Evolutionary conservation across 92 coral and sea anemone genomes (phyloP).

Genomic region (Phenganax subtilis): DNA sequence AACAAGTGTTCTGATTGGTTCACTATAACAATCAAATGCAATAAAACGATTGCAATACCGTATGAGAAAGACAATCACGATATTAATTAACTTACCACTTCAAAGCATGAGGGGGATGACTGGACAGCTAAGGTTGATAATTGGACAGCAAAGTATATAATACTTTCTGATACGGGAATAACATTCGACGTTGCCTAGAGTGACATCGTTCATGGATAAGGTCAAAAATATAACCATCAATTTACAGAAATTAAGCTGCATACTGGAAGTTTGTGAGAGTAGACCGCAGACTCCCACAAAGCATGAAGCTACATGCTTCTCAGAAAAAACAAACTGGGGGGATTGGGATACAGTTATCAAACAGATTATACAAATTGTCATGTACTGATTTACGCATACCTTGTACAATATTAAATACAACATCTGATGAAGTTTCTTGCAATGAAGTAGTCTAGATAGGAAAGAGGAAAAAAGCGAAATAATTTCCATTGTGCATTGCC

Average conservation of each 20-base stretch:
- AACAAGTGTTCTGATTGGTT: no score
- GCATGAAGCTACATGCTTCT: no score
- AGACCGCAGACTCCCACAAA: no score
- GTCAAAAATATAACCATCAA: neutral
- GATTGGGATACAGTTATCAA: no score
- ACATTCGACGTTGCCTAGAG: slow-evolving; percentile 68
- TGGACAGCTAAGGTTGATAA: slow-evolving; percentile 67
- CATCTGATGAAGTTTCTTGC: slow-evolving; percentile 79
- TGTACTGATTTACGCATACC: slow-evolving; percentile 42
- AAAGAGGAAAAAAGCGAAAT: no score
- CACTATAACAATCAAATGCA: neutral
- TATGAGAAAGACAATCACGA: neutral
- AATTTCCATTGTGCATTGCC: no score
- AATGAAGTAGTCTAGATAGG: slow-evolving; percentile 55
- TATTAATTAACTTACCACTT: slow-evolving; percentile 32
- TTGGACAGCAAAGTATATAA: slow-evolving; percentile 62
- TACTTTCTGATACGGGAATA: slow-evolving; percentile 61
- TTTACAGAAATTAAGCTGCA: neutral
- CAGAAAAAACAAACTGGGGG: no score
- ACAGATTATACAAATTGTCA: no score
- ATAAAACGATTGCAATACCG: neutral
- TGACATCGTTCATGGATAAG: neutral
- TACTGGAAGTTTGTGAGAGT: neutral
- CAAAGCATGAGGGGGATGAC: slow-evolving; percentile 38
- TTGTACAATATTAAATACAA: slow-evolving; percentile 71